Base-by-base conservation (phyloP, 2,888 invertebrate genomes). In the Malachius bipustulatus region DNA sequence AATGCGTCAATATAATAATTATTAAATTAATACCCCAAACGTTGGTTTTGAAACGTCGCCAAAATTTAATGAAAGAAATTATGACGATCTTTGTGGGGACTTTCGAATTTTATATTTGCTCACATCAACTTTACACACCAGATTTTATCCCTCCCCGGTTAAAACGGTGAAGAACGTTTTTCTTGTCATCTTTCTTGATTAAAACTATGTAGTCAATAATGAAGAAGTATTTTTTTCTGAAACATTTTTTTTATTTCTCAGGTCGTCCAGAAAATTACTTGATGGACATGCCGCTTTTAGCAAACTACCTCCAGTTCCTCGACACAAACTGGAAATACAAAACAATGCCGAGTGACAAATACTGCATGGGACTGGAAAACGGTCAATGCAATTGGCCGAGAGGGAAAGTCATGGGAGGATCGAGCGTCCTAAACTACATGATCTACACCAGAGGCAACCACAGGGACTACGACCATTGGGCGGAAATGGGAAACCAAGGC, bases 341-440 rank as follows among this genome's bases (percentile, higher is more conserved):
- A 53, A 84, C 85, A 0, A 77, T 80, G 55, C 78, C 85, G 0
- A 83, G 82, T 9, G 66, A 71, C 28, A 70, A 64, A 34, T 78
- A 76, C 45, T 84, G 84, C 50, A 66, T 77, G 13, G 84, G 82
- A 4, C 77, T 84, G 67, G 74, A 76, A 44, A 75, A 81, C 44
- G 69, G 71, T 44, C 75, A 76, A 40, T 83, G 84, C 55, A 75
- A 79, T 47, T 84, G 77, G 77, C 84, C 85, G 0, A 65, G 81
- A 40, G 62, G 62, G 3, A 61, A 61, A 50, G 59, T 59, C 0
- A 66, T 90, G 2, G 90, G 89, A 0, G 91, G 91, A 0, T 83
- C 83, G 3, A 84, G 84, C 26, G 85, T 88, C 1, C 65, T 90
- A 1, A 90, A 90, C 55, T 85, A 85, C 24, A 90, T 91, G 90